These are phyloP conservation scores for Ophiothrix spiculata DNA, from an alignment of 35 echinoderm and acorn worm genomes.

Conservation along the genomic window DNA sequence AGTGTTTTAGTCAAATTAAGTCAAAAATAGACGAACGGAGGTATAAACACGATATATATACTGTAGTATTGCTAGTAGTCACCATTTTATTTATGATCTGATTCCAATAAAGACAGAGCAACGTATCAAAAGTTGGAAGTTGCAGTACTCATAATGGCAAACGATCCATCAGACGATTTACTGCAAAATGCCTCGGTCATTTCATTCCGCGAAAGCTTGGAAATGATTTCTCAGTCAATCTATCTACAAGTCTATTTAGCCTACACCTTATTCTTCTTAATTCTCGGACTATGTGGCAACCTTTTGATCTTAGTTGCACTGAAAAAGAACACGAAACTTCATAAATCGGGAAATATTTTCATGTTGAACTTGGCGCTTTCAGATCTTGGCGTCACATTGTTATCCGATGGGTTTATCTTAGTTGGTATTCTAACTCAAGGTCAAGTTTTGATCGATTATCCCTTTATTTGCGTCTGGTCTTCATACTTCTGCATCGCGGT, in stretches of 20 bases:
- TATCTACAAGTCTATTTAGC: background rate
- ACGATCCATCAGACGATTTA: too few species aligned
- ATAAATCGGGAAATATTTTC: background rate
- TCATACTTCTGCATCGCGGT: background rate
- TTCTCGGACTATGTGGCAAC: background rate
- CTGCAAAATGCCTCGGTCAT: too few species aligned
- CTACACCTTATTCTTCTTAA: background rate
- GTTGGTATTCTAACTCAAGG: background rate
- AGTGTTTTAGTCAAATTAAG: too few species aligned
- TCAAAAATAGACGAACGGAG: too few species aligned
- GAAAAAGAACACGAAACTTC: background rate
- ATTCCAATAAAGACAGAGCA: too few species aligned
- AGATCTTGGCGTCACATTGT: background rate
- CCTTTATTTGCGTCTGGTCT: background rate
- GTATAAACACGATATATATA: too few species aligned
- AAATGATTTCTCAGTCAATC: background rate
- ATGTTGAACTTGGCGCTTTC: background rate
- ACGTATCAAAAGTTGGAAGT: too few species aligned
- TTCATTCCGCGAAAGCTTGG: too few species aligned
- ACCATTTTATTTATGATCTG: too few species aligned
- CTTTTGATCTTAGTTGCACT: background rate
- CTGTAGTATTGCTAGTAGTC: too few species aligned
- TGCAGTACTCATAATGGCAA: too few species aligned
- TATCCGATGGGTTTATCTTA: background rate
- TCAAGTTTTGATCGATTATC: background rate